phyloP scores from a whole-genome alignment of 2,113 vertebrate genomes.

The Ctenomys sociabilis region DNA sequence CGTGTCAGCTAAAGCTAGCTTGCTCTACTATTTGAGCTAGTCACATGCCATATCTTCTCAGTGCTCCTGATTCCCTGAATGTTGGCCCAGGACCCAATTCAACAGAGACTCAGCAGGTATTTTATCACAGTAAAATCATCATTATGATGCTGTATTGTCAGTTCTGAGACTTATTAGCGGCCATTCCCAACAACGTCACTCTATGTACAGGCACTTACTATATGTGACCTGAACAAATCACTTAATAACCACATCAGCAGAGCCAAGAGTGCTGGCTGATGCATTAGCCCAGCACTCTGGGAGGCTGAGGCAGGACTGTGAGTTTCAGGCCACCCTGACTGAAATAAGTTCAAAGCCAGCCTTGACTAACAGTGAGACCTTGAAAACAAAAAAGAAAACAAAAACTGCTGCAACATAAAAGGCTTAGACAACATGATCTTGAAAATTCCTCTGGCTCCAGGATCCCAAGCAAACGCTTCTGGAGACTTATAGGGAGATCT shows the following conservation, averaged over 20 bases:
- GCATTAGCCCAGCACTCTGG: not conserved
- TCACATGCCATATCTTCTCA: fast-evolving
- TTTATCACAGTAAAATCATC: not conserved
- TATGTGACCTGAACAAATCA: not conserved
- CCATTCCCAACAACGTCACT: not conserved
- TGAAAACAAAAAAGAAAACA: not conserved
- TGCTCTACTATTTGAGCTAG: not conserved
- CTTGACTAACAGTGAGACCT: not conserved
- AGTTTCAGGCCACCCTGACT: not conserved
- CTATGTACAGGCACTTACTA: not conserved
- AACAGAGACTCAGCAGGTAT: not conserved
- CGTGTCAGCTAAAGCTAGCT: not conserved
- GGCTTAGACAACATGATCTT: not conserved
- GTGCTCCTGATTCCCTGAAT: not conserved
- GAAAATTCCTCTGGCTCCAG: not conserved
- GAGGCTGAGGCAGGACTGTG: not conserved
- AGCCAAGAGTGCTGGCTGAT: not conserved
- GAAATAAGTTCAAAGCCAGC: not conserved
- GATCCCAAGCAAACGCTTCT: not conserved
- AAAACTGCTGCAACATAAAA: not conserved
- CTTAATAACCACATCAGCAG: not conserved
- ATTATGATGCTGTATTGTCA: not conserved
- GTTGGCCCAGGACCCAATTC: not conserved
- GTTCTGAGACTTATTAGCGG: not conserved
- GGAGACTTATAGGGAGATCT: not conserved